Percentiles rank a stretch among this genome's conserved stretches.
Conservation (phyloP, 1,140 invertebrate species). For the Mercenaria mercenaria region DNA sequence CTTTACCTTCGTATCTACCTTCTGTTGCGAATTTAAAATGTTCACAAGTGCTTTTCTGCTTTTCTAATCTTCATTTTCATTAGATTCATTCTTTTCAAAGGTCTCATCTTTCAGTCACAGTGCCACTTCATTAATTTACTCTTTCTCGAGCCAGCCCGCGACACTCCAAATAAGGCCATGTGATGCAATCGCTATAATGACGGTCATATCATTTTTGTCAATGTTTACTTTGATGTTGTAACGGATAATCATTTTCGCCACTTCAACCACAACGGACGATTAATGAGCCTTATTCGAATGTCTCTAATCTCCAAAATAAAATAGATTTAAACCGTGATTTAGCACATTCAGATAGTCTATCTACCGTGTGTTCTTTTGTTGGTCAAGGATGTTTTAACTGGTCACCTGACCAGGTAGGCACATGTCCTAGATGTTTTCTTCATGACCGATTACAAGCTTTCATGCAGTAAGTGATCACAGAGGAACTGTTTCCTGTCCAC, state of each 20-base stretch:
- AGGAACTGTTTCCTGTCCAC: too few relatives aligned
- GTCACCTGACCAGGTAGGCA: constrained; percentile 20
- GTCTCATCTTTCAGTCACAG: neutral
- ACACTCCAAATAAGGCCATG: constrained; percentile 2
- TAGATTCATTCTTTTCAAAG: neutral
- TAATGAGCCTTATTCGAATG: neutral
- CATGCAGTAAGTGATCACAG: too few relatives aligned
- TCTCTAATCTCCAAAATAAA: neutral
- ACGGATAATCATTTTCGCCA: constrained; percentile 1
- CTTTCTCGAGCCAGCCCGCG: neutral
- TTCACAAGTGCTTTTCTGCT: neutral
- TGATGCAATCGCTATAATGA: neutral
- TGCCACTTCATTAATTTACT: neutral
- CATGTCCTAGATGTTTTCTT: neutral
- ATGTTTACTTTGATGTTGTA: constrained; percentile 37
- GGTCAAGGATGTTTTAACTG: neutral
- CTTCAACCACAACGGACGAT: neutral
- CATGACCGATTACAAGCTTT: too few relatives aligned
- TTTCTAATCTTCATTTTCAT: neutral
- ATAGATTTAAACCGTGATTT: constrained; percentile 5
- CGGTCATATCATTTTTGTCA: constrained; percentile 24
- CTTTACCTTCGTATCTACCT: neutral
- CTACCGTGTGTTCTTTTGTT: neutral
- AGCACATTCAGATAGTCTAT: constrained; percentile 16
- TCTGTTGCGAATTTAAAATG: neutral